phyloP scores from a whole-genome alignment of 2,113 vertebrate genomes.

The Saimiri boliviensis region DNA sequence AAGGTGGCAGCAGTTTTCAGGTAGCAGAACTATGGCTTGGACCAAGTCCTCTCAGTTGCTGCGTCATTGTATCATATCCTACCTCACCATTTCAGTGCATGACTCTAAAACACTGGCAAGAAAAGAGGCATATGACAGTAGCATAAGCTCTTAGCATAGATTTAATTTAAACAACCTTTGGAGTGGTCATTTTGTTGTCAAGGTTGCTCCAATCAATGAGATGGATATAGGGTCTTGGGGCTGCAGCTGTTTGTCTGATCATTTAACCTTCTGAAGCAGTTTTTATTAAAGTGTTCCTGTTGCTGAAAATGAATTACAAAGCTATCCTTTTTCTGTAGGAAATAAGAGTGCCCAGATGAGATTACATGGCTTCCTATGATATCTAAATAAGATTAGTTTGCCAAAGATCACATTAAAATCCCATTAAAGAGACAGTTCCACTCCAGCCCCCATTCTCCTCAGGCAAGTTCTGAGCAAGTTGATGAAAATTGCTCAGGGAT shows the following conservation, averaged over 20 bases:
- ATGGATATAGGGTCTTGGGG: conserved; percentile 64
- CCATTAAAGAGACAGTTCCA: conserved; percentile 79
- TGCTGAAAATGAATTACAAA: conserved; percentile 69
- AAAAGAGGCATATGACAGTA: neutral
- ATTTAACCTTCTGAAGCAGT: conserved; percentile 58
- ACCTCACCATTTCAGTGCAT: neutral
- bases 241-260: conserved; percentile 61
- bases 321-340: conserved; percentile 56
- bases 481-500: conserved; percentile 70
- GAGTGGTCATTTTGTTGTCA: conserved; percentile 65
- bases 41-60: neutral
- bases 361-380: conserved; percentile 79
- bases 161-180: conserved; percentile 50
- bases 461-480: conserved; percentile 74
- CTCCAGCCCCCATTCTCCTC: conserved; percentile 75
- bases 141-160: neutral
- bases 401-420: conserved; percentile 82
- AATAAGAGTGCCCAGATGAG: conserved; percentile 67
- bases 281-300: conserved; percentile 77
- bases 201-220: conserved; percentile 57
- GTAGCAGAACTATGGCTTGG: neutral
- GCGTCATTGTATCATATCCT: neutral
- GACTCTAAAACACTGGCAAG: neutral
- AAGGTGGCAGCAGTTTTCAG: neutral
- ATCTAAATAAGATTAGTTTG: conserved; percentile 82